Evolutionary conservation across 2,113 vertebrate species (phyloP), one percentile per base, ranked within the genome.

Genomic region (Marmota monax): DNA sequence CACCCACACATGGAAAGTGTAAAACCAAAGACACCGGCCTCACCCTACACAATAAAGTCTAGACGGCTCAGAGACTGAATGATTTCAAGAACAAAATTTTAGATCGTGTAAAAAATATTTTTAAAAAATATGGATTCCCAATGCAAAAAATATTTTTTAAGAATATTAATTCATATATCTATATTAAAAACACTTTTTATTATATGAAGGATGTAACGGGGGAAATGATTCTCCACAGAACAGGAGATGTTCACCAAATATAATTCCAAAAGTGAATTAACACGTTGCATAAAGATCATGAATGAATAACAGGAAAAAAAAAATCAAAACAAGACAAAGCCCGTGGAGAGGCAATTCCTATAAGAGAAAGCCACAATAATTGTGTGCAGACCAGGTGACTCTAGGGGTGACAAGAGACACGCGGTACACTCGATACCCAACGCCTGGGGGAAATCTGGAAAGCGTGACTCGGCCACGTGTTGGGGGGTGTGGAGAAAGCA

Each of bases 61-160:
- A 77, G 39, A 12, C 34, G 72, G 32, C 58, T 69, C 74, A 76
- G 88, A 84, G 9, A 56, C n/a, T 67, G 91, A 37, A 45, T 84
- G 67, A 42, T 76, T 76, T 37, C 58, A 87, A 77, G 94, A 76
- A 7, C 14, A 23, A 53, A 79, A 74, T 34, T 69, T 65, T 34
- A 78, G 58, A 72, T 74, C 51, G 72, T 96, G 58, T 85, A 65
- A 80, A 77, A 45, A 53, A 72, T 45, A 76, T 25, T 48, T 48
- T 12, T 5, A 7, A 48, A 48, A 92, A 70, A 67, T n/a, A 78
- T 67, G 42, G n/a, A 29, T 18, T 82, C n/a, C 48, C 23, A 74
- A 34, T 42, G 42, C 42, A 42, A 42, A 42, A 42, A 42, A 42
- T 42, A 42, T 42, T 42, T 42, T 42, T 42, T 6, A 7, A 42